Evolutionary conservation across 2,888 invertebrate species (phyloP).

Genomic region (Resseliella maxima): DNA sequence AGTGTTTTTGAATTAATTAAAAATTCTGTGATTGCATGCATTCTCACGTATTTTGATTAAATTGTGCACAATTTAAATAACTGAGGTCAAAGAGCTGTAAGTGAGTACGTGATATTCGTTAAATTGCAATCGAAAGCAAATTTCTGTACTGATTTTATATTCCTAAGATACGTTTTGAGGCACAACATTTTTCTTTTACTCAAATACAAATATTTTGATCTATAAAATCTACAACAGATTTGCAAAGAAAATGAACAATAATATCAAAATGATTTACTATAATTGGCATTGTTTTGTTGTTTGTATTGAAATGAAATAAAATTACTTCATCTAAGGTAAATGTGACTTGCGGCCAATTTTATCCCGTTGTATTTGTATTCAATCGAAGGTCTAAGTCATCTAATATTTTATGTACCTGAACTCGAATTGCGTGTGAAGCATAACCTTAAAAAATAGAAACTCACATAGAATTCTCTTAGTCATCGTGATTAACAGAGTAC

Average conservation of each 20-base stretch:
- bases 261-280: not conserved
- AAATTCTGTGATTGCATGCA: not conserved
- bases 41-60: not conserved
- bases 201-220: no score
- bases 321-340: not conserved
- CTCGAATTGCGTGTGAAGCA: not conserved
- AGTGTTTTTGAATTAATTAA: not conserved
- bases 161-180: no score
- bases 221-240: not conserved
- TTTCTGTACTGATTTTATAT: no score
- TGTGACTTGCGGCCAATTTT: not conserved
- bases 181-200: no score
- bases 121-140: no score
- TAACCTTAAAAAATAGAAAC: not conserved
- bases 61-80: no score
- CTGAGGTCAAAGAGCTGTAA: no score
- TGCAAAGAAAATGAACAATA: not conserved
- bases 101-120: no score
- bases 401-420: not conserved
- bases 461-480: slow-evolving; percentile 15
- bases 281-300: not conserved
- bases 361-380: not conserved
- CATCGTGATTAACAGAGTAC: not conserved
- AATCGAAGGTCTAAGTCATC: not conserved
- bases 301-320: not conserved